Base-by-base conservation (phyloP, 2,113 vertebrate genomes). In the Cottus gobio region DNA sequence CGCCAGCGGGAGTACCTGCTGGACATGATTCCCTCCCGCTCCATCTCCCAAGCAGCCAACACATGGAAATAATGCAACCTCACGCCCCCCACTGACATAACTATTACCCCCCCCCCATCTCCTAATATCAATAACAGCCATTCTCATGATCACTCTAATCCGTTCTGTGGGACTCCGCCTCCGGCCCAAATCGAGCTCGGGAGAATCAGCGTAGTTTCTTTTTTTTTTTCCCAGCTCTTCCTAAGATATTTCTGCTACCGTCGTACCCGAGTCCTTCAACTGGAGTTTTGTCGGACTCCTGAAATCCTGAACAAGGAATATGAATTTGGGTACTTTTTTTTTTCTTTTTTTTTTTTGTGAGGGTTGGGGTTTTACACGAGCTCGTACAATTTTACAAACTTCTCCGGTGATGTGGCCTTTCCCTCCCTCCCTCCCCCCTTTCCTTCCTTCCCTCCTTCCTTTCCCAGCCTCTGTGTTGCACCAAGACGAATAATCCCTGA, bases 1-100 rank as follows among this genome's bases (percentile, higher is more conserved):
- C 97, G 98, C 90, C 98, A 99, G 91, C 96, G 98, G 52, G 98
- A 99, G 82, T 99, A 99, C 88, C 97, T 99, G 83, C 96, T 99
- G 88, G 97, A 99, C 94, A 99, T 99, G 97, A 98, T 99, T 88
- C 98, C 98, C 18, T 97, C 98, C 20, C 96, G 98, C 84, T 97
- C 98, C 76, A 97, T 99, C 94, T 97, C 97, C 93, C 98, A 99
- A 85, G 96, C 98, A 0, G 95, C 98, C 92, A 97, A 95, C 87
- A 93, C 97, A 50, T 99, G 98, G 98, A 99, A 99, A 95, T 99
- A 97, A 95, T 95, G 79, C 89, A 92, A 89, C 83, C 80, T 75
- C 56, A 0, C 50, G n/a, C n/a, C 66, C 63, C 81, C 65, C 68
- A 61, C 63, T 75, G 69, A 85, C 46, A 64, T 75, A 84, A 82